phyloP scores from a whole-genome alignment of 2,797 vertebrate genomes.

The Lepus townsendii region DNA sequence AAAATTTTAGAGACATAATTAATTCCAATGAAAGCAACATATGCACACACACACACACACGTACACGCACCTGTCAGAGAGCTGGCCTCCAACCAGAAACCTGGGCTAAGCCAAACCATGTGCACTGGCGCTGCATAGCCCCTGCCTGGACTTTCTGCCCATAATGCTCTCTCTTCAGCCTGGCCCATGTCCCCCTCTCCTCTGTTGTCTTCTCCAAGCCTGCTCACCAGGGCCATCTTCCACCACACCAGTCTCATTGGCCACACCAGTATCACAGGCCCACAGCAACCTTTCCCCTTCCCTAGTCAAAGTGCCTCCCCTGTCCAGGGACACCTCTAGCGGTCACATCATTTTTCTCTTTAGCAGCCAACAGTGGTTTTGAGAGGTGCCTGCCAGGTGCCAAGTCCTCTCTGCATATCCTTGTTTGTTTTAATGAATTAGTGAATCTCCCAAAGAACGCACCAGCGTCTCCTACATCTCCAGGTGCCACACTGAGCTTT shows the following conservation, averaged over 20 bases:
- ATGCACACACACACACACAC: not conserved
- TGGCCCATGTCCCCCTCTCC: not conserved
- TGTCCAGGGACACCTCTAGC: not conserved
- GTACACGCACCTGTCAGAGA: not conserved
- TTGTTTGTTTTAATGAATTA: not conserved
- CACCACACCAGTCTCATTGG: not conserved
- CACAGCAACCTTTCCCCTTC: not conserved
- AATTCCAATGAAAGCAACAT: not conserved
- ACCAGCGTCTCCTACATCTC: not conserved
- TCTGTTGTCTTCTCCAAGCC: no score
- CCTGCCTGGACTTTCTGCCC: no score
- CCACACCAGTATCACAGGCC: not conserved
- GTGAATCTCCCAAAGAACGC: not conserved
- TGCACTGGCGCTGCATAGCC: not conserved
- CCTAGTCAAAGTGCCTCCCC: not conserved
- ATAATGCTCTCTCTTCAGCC: rapidly evolving
- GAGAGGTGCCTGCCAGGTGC: not conserved
- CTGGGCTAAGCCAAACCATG: not conserved
- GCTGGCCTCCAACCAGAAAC: not conserved
- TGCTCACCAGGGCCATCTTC: not conserved
- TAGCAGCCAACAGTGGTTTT: not conserved
- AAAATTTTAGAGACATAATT: not conserved
- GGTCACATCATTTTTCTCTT: not conserved
- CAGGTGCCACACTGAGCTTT: not conserved
- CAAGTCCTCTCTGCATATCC: not conserved